Conservation (phyloP, 2,797 vertebrate species). For the Avahi laniger region DNA sequence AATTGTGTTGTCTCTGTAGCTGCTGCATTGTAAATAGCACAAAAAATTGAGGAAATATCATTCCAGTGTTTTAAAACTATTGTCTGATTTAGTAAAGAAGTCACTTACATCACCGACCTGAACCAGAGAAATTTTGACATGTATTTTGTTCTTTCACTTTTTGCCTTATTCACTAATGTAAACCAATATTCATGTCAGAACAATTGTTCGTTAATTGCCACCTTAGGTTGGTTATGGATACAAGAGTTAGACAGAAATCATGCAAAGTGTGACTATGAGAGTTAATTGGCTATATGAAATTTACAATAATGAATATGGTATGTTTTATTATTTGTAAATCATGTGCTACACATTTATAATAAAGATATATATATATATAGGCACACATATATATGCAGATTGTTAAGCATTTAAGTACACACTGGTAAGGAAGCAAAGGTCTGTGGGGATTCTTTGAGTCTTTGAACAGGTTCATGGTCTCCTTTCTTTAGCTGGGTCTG, state of each 20-base stretch:
- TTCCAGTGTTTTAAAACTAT: neutral
- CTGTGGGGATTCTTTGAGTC: neutral
- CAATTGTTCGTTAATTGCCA: neutral
- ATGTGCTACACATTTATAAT: neutral
- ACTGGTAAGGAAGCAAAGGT: neutral
- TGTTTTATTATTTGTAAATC: slow-evolving; percentile 18
- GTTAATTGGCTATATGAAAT: neutral
- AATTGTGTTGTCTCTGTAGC: neutral
- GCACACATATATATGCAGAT: neutral
- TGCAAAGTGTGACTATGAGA: neutral
- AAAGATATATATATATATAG: neutral
- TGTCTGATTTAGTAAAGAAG: slow-evolving; percentile 20
- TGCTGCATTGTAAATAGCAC: neutral
- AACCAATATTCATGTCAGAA: neutral
- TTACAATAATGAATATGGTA: neutral
- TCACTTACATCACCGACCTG: neutral
- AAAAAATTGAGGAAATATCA: neutral
- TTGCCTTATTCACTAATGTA: neutral
- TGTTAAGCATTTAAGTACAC: neutral
- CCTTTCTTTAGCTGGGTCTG: slow-evolving; percentile 1
- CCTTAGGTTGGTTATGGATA: neutral
- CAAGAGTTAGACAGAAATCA: slow-evolving; percentile 18
- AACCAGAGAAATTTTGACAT: neutral
- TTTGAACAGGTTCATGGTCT: slow-evolving; percentile 29
- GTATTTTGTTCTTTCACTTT: slow-evolving; percentile 3